Percentiles rank a stretch among this genome's conserved stretches.
Conservation (phyloP, 2,797 vertebrate species). For the Myiotriccus ornatus region DNA sequence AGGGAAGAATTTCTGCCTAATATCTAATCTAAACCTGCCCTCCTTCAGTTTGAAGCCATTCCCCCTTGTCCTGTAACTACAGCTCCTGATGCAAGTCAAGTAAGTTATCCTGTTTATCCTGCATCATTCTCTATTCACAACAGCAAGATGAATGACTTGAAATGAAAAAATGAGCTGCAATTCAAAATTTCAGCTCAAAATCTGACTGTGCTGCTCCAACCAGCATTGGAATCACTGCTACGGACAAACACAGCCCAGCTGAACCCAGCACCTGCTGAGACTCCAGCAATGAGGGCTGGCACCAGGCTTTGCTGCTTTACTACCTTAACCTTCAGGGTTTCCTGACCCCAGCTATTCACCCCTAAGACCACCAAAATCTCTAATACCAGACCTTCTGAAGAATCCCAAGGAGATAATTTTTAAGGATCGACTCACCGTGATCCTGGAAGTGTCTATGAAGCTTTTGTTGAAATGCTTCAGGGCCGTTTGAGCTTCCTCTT, state of each 20-base stretch:
- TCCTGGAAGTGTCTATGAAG: slow-evolving; percentile 89
- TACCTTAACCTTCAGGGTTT: not conserved
- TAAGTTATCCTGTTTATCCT: not conserved
- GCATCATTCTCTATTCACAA: not conserved
- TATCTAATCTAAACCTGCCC: not conserved
- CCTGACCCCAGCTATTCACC: not conserved
- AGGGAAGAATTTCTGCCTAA: not conserved
- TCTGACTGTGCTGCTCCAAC: not conserved
- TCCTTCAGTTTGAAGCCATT: not conserved
- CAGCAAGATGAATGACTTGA: not conserved
- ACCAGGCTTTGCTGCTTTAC: not conserved
- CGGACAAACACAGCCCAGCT: fast-evolving
- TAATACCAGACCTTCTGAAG: not conserved
- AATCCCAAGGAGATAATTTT: fast-evolving
- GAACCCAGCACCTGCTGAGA: not conserved
- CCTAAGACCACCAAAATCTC: not conserved
- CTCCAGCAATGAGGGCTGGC: not conserved
- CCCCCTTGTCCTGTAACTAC: not conserved
- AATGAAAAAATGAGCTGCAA: not conserved
- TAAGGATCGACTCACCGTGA: slow-evolving; percentile 78
- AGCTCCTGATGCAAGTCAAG: not conserved
- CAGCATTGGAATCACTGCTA: not conserved
- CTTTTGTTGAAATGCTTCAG: slow-evolving; percentile 88
- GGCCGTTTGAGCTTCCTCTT: slow-evolving; percentile 84
- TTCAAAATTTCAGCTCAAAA: not conserved